phyloP scores from a whole-genome alignment of 2,113 vertebrate species.

The Shinisaurus crocodilurus region DNA sequence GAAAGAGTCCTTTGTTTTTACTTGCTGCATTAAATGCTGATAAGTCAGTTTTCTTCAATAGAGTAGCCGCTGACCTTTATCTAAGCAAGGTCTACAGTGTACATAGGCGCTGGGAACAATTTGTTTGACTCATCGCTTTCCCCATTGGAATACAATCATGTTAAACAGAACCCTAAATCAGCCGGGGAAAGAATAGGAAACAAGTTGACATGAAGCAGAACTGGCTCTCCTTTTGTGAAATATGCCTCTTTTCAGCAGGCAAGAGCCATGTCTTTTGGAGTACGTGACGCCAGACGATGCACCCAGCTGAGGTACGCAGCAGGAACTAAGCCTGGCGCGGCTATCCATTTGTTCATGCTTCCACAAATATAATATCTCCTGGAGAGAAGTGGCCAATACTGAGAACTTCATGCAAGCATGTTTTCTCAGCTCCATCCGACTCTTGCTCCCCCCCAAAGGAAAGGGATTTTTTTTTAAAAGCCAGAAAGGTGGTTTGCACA shows the following conservation, averaged over 20 bases:
- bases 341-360: constrained; percentile 6
- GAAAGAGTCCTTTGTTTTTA: not conserved
- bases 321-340: not conserved
- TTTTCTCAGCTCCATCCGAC: constrained; percentile 6
- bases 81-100: not conserved
- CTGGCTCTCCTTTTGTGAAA: constrained; percentile 6
- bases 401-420: not conserved
- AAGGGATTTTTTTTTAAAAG: constrained; percentile 10
- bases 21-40: not conserved
- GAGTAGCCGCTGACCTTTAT: constrained; percentile 9
- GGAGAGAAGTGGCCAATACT: constrained; percentile 11
- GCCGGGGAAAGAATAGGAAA: constrained; percentile 44
- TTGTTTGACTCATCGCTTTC: constrained; percentile 5
- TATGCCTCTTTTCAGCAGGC: not conserved
- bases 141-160: constrained; percentile 38
- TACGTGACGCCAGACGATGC: not conserved
- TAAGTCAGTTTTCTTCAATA: constrained; percentile 16
- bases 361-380: not conserved
- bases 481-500: not conserved
- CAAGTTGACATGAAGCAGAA: constrained; percentile 10
- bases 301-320: not conserved
- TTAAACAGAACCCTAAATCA: constrained; percentile 61
- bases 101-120: constrained; percentile 18
- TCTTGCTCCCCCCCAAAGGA: not conserved
- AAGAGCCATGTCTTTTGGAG: not conserved